These are phyloP conservation scores for Sceloporus tristichus DNA, from an alignment of 2,113 vertebrate genomes.

Conservation along the genomic window DNA sequence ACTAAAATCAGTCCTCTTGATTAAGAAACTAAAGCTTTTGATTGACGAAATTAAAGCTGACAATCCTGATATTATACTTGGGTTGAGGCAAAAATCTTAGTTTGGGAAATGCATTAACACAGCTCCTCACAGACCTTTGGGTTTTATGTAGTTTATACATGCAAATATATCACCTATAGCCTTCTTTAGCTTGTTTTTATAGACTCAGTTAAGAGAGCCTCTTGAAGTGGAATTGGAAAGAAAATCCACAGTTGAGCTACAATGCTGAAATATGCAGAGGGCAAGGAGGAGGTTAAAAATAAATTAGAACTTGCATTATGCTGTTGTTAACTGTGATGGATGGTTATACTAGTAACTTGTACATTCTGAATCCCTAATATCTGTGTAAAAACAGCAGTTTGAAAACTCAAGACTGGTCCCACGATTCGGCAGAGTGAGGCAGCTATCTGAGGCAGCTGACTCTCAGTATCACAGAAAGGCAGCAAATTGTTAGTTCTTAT, in stretches of 20 bases:
- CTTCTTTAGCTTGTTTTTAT: conserved; percentile 24
- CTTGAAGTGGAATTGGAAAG: conserved; percentile 12
- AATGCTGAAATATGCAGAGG: conserved; percentile 13
- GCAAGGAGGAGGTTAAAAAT: conserved; percentile 14
- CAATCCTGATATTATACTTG: neutral
- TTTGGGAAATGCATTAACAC: neutral
- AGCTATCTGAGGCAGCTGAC: too few relatives aligned
- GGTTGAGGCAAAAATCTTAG: neutral
- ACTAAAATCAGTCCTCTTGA: neutral
- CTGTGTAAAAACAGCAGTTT: neutral
- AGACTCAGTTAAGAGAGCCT: conserved; percentile 20
- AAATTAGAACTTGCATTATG: conserved; percentile 16
- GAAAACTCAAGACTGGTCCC: too few relatives aligned
- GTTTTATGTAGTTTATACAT: neutral
- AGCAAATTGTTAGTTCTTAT: too few relatives aligned
- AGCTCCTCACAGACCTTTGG: neutral
- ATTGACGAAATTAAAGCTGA: neutral
- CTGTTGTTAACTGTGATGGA: neutral
- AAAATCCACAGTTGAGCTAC: neutral
- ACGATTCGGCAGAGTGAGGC: too few relatives aligned
- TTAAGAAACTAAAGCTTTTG: neutral
- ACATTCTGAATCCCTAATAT: conserved; percentile 18
- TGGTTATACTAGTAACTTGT: conserved; percentile 10
- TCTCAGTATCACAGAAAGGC: too few relatives aligned
- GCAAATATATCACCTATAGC: neutral